A percentile compares a stretch with the other conserved stretches of the same genome.
phyloP scores from a whole-genome alignment of 2,113 vertebrate species.

The Laterallus jamaicensis region DNA sequence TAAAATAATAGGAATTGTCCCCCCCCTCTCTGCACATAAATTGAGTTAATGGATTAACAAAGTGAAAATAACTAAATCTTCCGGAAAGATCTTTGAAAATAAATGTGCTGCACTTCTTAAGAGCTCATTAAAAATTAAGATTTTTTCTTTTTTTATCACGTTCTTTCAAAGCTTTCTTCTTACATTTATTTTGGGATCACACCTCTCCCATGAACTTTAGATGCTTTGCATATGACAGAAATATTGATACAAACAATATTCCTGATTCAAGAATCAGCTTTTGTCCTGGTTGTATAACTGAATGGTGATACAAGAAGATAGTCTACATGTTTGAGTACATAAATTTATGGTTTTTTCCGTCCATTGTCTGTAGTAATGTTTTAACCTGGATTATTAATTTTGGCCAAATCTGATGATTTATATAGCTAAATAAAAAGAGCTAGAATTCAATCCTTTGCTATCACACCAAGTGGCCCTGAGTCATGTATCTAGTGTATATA shows the following conservation, averaged over 20 bases:
- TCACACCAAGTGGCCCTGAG: background rate
- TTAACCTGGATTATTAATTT: background rate
- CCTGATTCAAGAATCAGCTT: background rate
- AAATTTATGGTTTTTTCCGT: background rate
- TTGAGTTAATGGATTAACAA: background rate
- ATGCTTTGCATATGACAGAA: background rate
- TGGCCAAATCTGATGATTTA: background rate
- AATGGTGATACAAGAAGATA: background rate
- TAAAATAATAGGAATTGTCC: background rate
- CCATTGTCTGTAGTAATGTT: background rate
- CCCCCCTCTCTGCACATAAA: background rate
- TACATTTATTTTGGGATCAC: background rate
- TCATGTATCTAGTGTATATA: background rate
- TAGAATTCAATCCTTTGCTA: background rate
- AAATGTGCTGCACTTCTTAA: background rate
- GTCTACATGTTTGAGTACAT: background rate
- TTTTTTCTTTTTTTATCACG: background rate
- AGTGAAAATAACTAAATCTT: background rate
- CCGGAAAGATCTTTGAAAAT: background rate
- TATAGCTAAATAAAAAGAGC: background rate
- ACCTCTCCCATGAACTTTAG: background rate
- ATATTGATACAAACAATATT: background rate
- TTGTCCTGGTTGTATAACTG: background rate
- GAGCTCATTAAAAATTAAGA: background rate
- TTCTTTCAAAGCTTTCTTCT: background rate